A percentile compares a stretch with the other conserved stretches of the same genome.
phyloP scores from a whole-genome alignment of 2,113 vertebrate genomes.

The Plestiodon gilberti region DNA sequence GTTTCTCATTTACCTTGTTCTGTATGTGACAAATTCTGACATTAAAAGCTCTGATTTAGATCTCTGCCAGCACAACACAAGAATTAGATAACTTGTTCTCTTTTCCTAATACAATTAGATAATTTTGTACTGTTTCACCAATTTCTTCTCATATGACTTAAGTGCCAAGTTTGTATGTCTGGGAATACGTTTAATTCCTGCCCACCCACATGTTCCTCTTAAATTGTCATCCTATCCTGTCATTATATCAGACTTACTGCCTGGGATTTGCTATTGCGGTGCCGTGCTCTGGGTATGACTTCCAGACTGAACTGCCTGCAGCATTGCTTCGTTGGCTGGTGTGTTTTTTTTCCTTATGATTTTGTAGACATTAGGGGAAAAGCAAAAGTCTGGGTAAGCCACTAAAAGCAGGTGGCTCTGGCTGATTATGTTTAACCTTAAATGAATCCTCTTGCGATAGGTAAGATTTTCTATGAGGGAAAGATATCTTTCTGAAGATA shows the following conservation, averaged over 20 bases:
- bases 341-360: constrained; percentile 30
- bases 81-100: constrained; percentile 68
- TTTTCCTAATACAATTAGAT: constrained; percentile 70
- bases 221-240: constrained; percentile 71
- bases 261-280: constrained; percentile 53
- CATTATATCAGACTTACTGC: constrained; percentile 66
- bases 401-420: constrained; percentile 19
- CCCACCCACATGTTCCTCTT: constrained; percentile 69
- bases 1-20: constrained; percentile 37
- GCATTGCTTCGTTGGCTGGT: constrained; percentile 24
- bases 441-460: constrained; percentile 35
- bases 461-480: constrained; percentile 23
- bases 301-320: constrained; percentile 51
- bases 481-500: background rate
- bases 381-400: constrained; percentile 13
- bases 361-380: constrained; percentile 4
- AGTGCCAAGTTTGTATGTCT: constrained; percentile 62
- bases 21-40: constrained; percentile 34
- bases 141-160: constrained; percentile 65
- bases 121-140: constrained; percentile 72
- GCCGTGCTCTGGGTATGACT: constrained; percentile 44
- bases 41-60: constrained; percentile 47
- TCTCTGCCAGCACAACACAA: constrained; percentile 64
- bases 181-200: constrained; percentile 70
- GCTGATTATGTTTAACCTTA: constrained; percentile 36